Base-by-base conservation (phyloP, 2,888 invertebrate species). In the Drosophila nigricruria region DNA sequence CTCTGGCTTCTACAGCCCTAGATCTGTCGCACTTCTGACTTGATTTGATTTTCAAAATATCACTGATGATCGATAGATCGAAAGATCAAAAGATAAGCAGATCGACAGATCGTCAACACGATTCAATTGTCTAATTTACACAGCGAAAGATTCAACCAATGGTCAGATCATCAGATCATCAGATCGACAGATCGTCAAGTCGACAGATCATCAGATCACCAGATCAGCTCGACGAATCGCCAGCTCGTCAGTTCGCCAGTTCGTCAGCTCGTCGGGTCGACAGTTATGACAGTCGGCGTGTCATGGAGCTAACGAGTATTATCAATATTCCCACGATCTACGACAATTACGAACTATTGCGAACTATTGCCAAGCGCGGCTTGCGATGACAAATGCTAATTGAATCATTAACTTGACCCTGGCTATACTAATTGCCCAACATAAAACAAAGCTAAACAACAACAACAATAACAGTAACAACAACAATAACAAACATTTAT, bases 381-480 rank as follows among this genome's bases (percentile, higher is more conserved):
- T 40, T n/a, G 69, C 59, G 86, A 83, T 84, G 84, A 86, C 86
- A 84, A 84, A 84, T 84, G 84, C 82, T 84, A 84, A 84, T 84
- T 84, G 86, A 84, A 84, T 84, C 86, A 84, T 84, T 84, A 82
- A 83, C 80, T 67, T 84, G 86, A 84, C 84, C 84, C 84, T 84
- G 84, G 57, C 49, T 59, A 62, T n/a, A 69, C 75, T 83, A 83
- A 83, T 83, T 85, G 85, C 70, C 81, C 81, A 85, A 83, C 84
- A 82, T 82, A 74, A 82, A 82, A 77, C 73, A 60, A 62, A 67
- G 70, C 59, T 70, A 69, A 49, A 38, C 50, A 59, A 56, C 25
- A 63, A 40, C 70, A 60, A 36, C 5, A 64, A 66, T 65, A 68
- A 66, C n/a, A 70, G 58, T 54, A 65, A 40, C 57, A 53, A 30